Percentiles rank a stretch among this genome's conserved stretches.
Evolutionary conservation across 2,888 invertebrate species (phyloP).

Genomic region (Dexiosoma caninum): DNA sequence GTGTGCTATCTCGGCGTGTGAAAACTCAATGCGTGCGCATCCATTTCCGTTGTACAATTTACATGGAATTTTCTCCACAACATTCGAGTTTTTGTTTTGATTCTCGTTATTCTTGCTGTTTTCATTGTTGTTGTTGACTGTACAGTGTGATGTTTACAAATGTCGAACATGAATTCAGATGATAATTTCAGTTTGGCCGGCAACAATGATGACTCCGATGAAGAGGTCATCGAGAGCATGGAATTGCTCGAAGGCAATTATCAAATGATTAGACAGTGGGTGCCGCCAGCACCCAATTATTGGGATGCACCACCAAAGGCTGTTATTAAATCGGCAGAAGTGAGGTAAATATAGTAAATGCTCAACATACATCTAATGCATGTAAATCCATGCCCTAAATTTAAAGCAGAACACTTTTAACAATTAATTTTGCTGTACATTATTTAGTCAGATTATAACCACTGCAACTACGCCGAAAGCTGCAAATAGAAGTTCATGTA

Average conservation of each 20-base stretch:
- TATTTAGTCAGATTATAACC: no score
- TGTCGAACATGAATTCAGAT: conserved; percentile 67
- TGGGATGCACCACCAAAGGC: conserved; percentile 78
- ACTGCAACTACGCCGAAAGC: no score
- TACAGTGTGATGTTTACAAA: conserved; percentile 48
- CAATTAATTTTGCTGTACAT: background rate
- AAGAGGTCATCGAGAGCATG: conserved; percentile 77
- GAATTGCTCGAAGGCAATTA: conserved; percentile 77
- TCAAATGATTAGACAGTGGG: conserved; percentile 77
- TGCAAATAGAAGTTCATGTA: no score
- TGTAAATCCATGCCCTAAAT: background rate
- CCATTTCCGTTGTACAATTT: conserved; percentile 64
- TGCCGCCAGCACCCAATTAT: conserved; percentile 77
- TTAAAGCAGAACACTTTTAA: background rate
- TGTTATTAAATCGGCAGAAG: conserved; percentile 77
- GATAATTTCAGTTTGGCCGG: conserved; percentile 69
- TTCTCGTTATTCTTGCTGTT: conserved; percentile 52
- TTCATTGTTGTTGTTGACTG: background rate
- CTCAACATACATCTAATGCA: background rate
- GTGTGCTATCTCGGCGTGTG: conserved; percentile 1
- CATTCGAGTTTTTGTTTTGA: conserved; percentile 53
- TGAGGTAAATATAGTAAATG: conserved; percentile 70
- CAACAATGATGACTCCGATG: conserved; percentile 75
- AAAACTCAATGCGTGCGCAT: conserved; percentile 59
- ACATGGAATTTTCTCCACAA: conserved; percentile 64